Conservation (phyloP, 2,888 invertebrate species). For the Julus scandinavius region DNA sequence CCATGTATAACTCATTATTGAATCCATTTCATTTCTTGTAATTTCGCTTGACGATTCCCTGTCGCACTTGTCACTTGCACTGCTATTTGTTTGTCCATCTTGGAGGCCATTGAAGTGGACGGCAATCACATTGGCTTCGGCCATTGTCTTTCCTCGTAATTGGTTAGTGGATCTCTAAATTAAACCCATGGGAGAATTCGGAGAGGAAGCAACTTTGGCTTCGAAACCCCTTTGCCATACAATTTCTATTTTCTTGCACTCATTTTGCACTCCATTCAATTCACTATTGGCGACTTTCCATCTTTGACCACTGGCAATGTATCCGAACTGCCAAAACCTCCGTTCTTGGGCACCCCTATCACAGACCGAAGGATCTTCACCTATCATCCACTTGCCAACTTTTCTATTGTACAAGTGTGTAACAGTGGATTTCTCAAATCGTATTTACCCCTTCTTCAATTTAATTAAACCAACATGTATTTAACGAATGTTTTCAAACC, state of each 20-base stretch:
- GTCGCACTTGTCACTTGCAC: conserved; percentile 41
- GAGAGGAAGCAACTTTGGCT: conserved; percentile 34
- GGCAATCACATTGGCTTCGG: conserved; percentile 39
- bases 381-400: no score
- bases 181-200: conserved; percentile 47
- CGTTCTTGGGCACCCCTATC: conserved; percentile 1
- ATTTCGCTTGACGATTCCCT: conserved; percentile 38
- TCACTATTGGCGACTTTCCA: conserved; percentile 39
- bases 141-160: conserved; percentile 48
- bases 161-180: conserved; percentile 50
- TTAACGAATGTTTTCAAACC: no score
- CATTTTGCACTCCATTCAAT: conserved; percentile 41
- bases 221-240: conserved; percentile 43
- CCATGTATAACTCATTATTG: conserved; percentile 43
- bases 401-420: no score
- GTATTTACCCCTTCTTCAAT: no score
- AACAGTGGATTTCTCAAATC: no score
- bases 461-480: no score
- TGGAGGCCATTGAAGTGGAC: conserved; percentile 44
- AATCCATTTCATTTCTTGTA: conserved; percentile 45
- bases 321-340: neutral
- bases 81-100: conserved; percentile 46
- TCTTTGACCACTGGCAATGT: conserved; percentile 17
- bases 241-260: conserved; percentile 39
- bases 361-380: neutral